A percentile compares a stretch with the other conserved stretches of the same genome.
phyloP scores from a whole-genome alignment of 1,140 invertebrate species.

The Drosophila ficusphila region DNA sequence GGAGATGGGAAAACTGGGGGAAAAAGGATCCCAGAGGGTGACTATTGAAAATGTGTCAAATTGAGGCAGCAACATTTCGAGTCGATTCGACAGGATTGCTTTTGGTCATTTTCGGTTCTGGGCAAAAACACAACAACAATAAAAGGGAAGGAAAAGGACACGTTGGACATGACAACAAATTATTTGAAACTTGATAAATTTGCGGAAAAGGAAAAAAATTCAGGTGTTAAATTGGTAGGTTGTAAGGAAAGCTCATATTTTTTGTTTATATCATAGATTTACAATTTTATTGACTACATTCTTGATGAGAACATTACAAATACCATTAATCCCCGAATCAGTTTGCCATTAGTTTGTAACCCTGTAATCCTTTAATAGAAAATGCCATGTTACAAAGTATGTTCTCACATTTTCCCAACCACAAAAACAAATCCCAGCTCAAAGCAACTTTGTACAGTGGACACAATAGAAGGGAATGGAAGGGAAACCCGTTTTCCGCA shows the following conservation, averaged over 20 bases:
- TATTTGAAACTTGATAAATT: conserved; percentile 31
- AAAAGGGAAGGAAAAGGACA: conserved; percentile 2
- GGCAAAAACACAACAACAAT: neutral
- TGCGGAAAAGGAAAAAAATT: conserved; percentile 20
- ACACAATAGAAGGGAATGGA: conserved; percentile 11
- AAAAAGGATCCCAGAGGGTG: conserved; percentile 4
- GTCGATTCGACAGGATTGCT: conserved; percentile 36
- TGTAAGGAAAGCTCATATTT: neutral
- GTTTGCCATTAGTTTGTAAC: too few relatives aligned
- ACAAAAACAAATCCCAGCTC: neutral
- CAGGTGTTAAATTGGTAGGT: conserved; percentile 14
- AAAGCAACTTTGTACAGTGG: conserved; percentile 19
- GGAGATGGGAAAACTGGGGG: neutral
- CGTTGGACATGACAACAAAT: conserved; percentile 26
- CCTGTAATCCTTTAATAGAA: neutral
- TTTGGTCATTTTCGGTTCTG: conserved; percentile 18
- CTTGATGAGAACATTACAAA: too few relatives aligned
- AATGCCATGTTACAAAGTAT: neutral
- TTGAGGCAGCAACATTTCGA: conserved; percentile 31
- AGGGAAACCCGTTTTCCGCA: conserved; percentile 40
- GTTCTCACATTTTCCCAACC: neutral
- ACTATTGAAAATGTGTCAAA: conserved; percentile 67
- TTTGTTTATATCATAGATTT: neutral
- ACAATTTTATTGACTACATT: neutral
- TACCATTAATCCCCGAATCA: neutral